Evolutionary conservation across 2,113 vertebrate genomes (phyloP), one percentile per base, ranked within the genome.

Genomic region (Calidris pygmaea): DNA sequence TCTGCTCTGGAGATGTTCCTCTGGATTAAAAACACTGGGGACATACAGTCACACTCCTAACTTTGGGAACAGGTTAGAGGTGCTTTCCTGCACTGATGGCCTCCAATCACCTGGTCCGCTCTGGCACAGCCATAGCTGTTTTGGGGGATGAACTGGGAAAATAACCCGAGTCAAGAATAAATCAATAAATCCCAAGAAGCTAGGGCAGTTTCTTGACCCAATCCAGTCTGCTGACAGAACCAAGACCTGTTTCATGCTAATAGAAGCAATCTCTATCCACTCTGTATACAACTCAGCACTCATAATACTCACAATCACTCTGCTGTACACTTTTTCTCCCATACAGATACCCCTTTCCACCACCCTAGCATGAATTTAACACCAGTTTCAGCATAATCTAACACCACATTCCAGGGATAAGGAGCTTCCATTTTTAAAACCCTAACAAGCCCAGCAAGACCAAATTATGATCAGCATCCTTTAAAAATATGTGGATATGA

Each of bases 271-370:
- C 72, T 70, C 48, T 24, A 19, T 13, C 50, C 32, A 47, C 17
- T 18, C 35, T 16, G 20, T 15, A 41, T 12, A 78, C 14, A 82
- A 37, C 22, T 24, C 26, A 1, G 20, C 16, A 59, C 17, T 43
- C 9, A 1, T 17, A 79, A 41, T 41, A 41, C 39, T 41, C 12
- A 41, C 12, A 41, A 41, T 41, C 18, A 18, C 22, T 16, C 30
- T 22, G 23, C 23, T 22, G 4, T 30, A 43, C 0, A 1, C 11
- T 47, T 62, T 45, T 78, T 70, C 59, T 68, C 14, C 39, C 53
- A 45, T 8, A n/a, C 0, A 0, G 37, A 39, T 53, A 20, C 0
- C 4, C 18, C 23, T 21, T 70, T 45, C 14, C 30, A 58, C 4
- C 19, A 22, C 4, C 16, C 6, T 13, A 62, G n/a, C 4, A 70